Percentiles rank a stretch among this genome's conserved stretches.
These are phyloP conservation scores for Ryuthela nishihirai DNA, from an alignment of 2,888 invertebrate species.

Conservation along the genomic window DNA sequence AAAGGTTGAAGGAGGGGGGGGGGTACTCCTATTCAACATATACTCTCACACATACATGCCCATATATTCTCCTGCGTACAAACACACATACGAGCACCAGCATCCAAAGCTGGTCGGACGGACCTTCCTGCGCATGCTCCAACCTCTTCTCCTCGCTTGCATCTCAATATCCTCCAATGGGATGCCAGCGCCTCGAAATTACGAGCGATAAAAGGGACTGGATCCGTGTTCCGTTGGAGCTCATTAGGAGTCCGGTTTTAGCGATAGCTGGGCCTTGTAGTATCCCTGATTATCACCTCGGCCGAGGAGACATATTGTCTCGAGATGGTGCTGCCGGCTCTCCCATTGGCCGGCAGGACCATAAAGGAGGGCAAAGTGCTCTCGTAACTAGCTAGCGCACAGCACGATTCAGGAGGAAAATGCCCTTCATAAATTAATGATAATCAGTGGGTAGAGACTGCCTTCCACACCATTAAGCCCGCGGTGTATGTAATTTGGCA, in stretches of 20 bases:
- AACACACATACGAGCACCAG: no score
- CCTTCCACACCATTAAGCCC: constrained; percentile 29
- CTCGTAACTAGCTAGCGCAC: constrained; percentile 29
- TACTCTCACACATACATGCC: no score
- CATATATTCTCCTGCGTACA: no score
- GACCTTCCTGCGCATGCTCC: no score
- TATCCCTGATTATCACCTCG: constrained; percentile 34
- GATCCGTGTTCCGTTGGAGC: constrained; percentile 17
- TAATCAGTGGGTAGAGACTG: constrained; percentile 31
- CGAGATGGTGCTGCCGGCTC: constrained; percentile 9
- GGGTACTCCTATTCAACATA: no score
- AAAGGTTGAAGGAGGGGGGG: no score
- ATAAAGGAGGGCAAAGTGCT: constrained; percentile 36
- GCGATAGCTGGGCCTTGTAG: constrained; percentile 20
- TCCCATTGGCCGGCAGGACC: constrained; percentile 17
- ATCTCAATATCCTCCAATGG: constrained; percentile 27
- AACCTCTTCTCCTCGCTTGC: no score
- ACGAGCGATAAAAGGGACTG: constrained; percentile 6
- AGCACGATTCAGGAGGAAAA: constrained; percentile 24
- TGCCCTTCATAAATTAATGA: constrained; percentile 36
- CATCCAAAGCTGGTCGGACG: no score
- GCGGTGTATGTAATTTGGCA: constrained; percentile 33
- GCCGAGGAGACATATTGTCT: constrained; percentile 27
- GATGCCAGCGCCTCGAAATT: constrained; percentile 2
- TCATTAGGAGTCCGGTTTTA: constrained; percentile 28